Conservation (phyloP, 2,888 invertebrate genomes). For the Lymantria dispar region DNA sequence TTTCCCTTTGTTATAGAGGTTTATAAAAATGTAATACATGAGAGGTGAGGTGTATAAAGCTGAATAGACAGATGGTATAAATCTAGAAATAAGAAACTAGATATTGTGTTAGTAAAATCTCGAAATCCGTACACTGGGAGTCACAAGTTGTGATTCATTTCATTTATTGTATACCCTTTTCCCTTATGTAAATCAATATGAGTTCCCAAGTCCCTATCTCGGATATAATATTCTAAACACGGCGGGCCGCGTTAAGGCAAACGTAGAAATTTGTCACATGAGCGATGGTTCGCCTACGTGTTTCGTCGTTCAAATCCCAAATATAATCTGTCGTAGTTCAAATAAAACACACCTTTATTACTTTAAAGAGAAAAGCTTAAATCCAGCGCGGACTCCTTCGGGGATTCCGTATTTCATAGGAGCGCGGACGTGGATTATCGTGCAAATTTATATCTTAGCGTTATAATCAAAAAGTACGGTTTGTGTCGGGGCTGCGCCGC, state of each 20-base stretch:
- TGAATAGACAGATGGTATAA: too few relatives aligned
- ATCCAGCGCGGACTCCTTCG: constrained; percentile 63
- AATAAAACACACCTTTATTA: constrained; percentile 82
- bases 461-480: constrained; percentile 67
- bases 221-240: constrained; percentile 80
- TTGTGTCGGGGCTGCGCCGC: constrained; percentile 54
- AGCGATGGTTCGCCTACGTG: constrained; percentile 82
- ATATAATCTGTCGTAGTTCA: constrained; percentile 73
- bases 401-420: constrained; percentile 71
- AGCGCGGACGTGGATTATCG: constrained; percentile 61
- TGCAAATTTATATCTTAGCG: constrained; percentile 74
- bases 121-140: constrained; percentile 5
- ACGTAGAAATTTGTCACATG: constrained; percentile 83
- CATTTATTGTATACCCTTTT: constrained; percentile 42
- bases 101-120: constrained; percentile 6
- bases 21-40: too few relatives aligned
- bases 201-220: constrained; percentile 55
- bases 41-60: too few relatives aligned
- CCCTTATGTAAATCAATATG: constrained; percentile 74
- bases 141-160: constrained; percentile 34
- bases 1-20: too few relatives aligned
- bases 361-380: constrained; percentile 77
- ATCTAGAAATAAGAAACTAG: too few relatives aligned
- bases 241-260: constrained; percentile 78
- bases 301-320: constrained; percentile 77